Evolutionary conservation across 2,888 invertebrate genomes (phyloP).

Genomic region (Acheta domesticus): DNA sequence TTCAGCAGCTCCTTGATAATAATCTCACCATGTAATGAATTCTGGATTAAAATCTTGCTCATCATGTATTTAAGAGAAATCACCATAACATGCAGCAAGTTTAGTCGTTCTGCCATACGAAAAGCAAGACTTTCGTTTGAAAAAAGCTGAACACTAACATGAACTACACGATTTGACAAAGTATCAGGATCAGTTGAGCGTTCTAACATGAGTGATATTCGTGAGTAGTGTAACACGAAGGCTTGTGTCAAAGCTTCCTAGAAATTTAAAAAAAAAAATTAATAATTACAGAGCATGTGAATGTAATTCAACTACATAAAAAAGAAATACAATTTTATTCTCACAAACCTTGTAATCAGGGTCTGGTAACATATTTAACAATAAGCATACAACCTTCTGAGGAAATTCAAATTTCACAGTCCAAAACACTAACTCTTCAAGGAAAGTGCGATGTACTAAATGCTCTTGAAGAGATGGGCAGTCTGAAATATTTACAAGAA

Average conservation of each 20-base stretch:
- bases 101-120: conserved; percentile 85
- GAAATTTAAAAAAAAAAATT: conserved; percentile 38
- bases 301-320: background rate
- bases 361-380: conserved; percentile 93
- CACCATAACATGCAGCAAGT: conserved; percentile 89
- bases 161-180: conserved; percentile 91
- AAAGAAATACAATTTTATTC: too few relatives aligned
- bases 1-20: background rate
- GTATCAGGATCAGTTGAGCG: conserved; percentile 83
- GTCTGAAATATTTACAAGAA: conserved; percentile 46
- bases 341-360: conserved; percentile 79
- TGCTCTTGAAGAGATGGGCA: conserved; percentile 75
- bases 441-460: conserved; percentile 75
- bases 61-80: conserved; percentile 89
- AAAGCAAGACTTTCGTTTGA: conserved; percentile 88
- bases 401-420: conserved; percentile 96
- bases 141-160: conserved; percentile 94
- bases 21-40: conserved; percentile 72
- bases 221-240: conserved; percentile 93
- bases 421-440: conserved; percentile 98
- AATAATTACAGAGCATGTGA: conserved; percentile 4
- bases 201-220: conserved; percentile 88
- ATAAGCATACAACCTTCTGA: conserved; percentile 90
- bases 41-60: conserved; percentile 83
- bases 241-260: conserved; percentile 88